Evolutionary conservation across 2,113 vertebrate species (phyloP).

Genomic region (Ictidomys tridecemlineatus): DNA sequence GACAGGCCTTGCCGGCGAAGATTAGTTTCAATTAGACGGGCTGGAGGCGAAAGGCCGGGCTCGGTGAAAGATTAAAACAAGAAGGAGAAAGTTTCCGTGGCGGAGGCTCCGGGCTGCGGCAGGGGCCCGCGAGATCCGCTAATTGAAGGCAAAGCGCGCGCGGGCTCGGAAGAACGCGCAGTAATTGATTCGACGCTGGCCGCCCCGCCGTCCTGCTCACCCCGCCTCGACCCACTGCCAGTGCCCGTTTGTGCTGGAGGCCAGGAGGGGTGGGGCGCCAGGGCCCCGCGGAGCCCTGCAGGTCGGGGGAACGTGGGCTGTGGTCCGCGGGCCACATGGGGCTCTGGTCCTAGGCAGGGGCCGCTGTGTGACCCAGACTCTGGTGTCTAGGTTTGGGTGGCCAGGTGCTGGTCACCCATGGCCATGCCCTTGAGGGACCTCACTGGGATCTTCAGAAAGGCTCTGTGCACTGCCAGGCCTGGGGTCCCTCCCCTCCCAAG

Average conservation of each 20-base stretch:
- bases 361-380: accelerated
- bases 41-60: constrained; percentile 95
- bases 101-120: constrained; percentile 86
- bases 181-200: constrained; percentile 87
- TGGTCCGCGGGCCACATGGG: neutral
- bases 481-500: neutral
- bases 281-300: neutral
- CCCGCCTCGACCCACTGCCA: neutral
- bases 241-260: neutral
- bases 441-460: accelerated
- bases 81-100: constrained; percentile 91
- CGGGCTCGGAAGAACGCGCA: constrained; percentile 83
- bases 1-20: constrained; percentile 97
- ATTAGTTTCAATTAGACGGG: constrained; percentile 99
- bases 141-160: constrained; percentile 89
- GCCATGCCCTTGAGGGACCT: neutral
- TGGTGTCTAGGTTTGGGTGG: neutral
- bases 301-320: neutral
- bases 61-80: constrained; percentile 92
- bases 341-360: accelerated
- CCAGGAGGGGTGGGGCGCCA: neutral
- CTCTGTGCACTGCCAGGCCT: neutral
- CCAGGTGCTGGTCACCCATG: accelerated
- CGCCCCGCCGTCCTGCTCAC: constrained; percentile 11
- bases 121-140: constrained; percentile 87